These are phyloP conservation scores for Pristionchus japonicus DNA, from an alignment of 2,888 invertebrate genomes.

Conservation along the genomic window DNA sequence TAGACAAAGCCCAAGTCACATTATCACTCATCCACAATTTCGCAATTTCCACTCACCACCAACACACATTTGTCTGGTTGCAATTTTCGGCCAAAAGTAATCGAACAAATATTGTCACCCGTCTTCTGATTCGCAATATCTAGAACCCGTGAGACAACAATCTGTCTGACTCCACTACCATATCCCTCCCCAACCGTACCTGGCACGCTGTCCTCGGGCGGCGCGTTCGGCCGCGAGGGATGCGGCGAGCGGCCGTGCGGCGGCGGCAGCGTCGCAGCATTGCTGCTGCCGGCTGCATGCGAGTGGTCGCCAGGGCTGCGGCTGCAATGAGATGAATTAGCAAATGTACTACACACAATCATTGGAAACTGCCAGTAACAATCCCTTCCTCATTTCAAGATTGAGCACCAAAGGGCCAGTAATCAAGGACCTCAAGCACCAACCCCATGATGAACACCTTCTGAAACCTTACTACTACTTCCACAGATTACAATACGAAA, in stretches of 20 bases:
- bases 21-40: not conserved
- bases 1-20: too few species aligned
- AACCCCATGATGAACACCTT: not conserved
- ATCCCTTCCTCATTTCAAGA: too few species aligned
- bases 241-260: not conserved
- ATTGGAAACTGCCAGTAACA: too few species aligned
- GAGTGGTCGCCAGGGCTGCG: constrained; percentile 4
- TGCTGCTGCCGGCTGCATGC: not conserved
- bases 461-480: too few species aligned
- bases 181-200: not conserved
- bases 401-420: not conserved
- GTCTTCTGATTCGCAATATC: too few species aligned
- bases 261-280: not conserved
- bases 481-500: not conserved
- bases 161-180: not conserved
- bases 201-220: constrained; percentile 11
- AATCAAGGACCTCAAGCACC: not conserved
- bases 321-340: not conserved
- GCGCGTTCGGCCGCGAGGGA: not conserved
- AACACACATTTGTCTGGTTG: not conserved
- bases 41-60: not conserved
- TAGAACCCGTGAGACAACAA: too few species aligned
- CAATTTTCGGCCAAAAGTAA: not conserved
- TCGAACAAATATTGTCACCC: too few species aligned
- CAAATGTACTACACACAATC: too few species aligned